Evolutionary conservation across 2,113 vertebrate genomes (phyloP).

Genomic region (Grus americana): DNA sequence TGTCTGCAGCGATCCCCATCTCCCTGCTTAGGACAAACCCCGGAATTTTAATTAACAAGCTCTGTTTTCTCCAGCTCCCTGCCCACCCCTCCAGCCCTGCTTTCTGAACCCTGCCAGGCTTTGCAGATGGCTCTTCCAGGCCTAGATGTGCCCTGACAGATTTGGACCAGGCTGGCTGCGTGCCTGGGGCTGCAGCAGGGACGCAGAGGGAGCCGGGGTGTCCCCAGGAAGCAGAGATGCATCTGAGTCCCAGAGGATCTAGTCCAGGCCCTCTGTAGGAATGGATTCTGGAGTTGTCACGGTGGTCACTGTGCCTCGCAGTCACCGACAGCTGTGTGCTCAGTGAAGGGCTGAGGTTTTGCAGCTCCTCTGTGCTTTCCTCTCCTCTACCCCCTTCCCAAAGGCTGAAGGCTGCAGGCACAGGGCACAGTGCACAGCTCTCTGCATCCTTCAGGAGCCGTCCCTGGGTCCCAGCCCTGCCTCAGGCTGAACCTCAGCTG

Average conservation of each 20-base stretch:
- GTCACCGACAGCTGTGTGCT: background rate
- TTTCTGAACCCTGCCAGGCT: background rate
- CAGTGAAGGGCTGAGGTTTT: background rate
- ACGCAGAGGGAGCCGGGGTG: rapidly evolving
- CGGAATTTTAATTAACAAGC: background rate
- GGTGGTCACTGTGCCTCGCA: background rate
- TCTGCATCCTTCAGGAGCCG: background rate
- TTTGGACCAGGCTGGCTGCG: background rate
- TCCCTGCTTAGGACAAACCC: background rate
- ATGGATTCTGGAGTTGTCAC: background rate
- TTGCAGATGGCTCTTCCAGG: background rate
- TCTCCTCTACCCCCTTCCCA: background rate
- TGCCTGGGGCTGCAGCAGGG: background rate
- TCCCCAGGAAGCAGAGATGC: background rate
- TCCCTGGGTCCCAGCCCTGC: background rate
- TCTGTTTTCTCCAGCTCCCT: background rate
- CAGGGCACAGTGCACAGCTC: background rate
- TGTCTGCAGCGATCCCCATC: background rate
- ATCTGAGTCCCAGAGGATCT: background rate
- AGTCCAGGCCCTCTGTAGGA: background rate
- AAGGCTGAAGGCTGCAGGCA: background rate
- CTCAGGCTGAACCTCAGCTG: background rate
- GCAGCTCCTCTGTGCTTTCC: background rate
- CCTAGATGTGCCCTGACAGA: background rate
- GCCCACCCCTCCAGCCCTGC: background rate